phyloP scores from a whole-genome alignment of 2,113 vertebrate species.

The Rhodinocichla rosea region DNA sequence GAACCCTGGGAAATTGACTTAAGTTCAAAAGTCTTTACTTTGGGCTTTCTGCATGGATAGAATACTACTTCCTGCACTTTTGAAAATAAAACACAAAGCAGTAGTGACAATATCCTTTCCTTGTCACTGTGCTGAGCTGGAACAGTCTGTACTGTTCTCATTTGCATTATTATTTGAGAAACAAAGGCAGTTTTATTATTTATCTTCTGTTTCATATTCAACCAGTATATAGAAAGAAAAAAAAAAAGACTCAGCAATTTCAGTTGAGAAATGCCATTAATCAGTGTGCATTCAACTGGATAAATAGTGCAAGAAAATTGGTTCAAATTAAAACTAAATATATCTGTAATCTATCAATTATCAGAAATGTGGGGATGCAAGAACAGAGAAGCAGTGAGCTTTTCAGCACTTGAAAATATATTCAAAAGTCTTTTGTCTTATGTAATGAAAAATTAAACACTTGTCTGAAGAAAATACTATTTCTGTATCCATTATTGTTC shows the following conservation, averaged over 20 bases:
- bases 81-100: neutral
- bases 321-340: constrained; percentile 25
- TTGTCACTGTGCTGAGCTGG: neutral
- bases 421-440: neutral
- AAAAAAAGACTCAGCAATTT: neutral
- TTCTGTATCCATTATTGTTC: neutral
- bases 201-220: constrained; percentile 20
- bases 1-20: neutral
- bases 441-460: constrained; percentile 9
- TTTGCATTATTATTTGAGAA: constrained; percentile 9
- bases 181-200: constrained; percentile 6
- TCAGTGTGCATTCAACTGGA: neutral
- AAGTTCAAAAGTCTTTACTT: neutral
- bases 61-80: neutral
- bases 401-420: neutral
- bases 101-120: neutral
- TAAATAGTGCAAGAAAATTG: neutral
- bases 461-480: neutral
- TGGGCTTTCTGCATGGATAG: neutral
- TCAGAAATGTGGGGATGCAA: neutral
- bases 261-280: neutral
- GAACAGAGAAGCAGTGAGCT: neutral
- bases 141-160: neutral
- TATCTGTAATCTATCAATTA: neutral
- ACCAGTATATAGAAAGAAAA: neutral